Percentiles rank a stretch among this genome's conserved stretches.
Conservation (phyloP, 2,888 invertebrate genomes). For the Lasioglossum zephyrum region DNA sequence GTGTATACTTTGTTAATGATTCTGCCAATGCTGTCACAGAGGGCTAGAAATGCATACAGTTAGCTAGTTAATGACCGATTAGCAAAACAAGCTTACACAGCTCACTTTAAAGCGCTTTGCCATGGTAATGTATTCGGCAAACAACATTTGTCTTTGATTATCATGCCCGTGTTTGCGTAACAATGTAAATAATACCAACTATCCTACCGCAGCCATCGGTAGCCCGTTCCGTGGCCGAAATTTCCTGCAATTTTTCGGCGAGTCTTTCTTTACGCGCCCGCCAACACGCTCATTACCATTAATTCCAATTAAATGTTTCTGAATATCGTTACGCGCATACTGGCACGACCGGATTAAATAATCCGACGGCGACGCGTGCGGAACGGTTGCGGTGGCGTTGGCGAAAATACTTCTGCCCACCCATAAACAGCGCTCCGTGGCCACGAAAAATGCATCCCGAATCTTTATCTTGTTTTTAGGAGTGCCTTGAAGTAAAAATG, state of each 20-base stretch:
- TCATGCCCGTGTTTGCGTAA: constrained; percentile 70
- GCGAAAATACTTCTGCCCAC: constrained; percentile 13
- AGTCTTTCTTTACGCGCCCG: background rate
- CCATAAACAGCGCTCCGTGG: background rate
- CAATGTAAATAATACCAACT: constrained; percentile 66
- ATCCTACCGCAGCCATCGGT: background rate
- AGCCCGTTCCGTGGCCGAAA: constrained; percentile 1
- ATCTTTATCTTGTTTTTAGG: constrained; percentile 20
- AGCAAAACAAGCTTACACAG: constrained; percentile 72
- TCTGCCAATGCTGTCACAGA: background rate
- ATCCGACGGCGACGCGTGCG: background rate
- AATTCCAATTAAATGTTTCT: constrained; percentile 18
- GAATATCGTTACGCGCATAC: background rate
- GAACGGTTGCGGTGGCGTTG: background rate
- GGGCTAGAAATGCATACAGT: constrained; percentile 20
- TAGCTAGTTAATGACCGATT: constrained; percentile 73
- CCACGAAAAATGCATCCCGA: constrained; percentile 10
- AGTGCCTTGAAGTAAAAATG: constrained; percentile 12
- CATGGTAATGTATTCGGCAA: constrained; percentile 46
- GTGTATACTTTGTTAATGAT: constrained; percentile 21
- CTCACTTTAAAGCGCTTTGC: constrained; percentile 65
- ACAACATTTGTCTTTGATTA: constrained; percentile 79
- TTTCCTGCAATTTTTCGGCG: background rate
- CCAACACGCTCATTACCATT: background rate
- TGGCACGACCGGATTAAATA: background rate